Conservation (phyloP, 2,797 vertebrate genomes). For the Eurystomus glaucurus region DNA sequence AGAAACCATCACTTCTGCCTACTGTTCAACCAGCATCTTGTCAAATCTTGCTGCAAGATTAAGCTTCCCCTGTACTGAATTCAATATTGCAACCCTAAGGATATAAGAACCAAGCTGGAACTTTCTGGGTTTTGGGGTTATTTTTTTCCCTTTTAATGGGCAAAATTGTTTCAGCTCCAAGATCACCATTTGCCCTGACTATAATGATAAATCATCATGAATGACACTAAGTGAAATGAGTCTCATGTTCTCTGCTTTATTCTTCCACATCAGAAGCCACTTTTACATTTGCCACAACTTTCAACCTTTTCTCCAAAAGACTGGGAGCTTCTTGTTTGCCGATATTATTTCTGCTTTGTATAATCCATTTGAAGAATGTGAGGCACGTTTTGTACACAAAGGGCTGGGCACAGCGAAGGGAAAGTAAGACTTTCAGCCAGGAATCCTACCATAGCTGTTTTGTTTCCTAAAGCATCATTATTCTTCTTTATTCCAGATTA, state of each 20-base stretch:
- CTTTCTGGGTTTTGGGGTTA: constrained; percentile 54
- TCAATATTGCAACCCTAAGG: constrained; percentile 84
- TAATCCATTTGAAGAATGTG: constrained; percentile 14
- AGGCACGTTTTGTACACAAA: constrained; percentile 1
- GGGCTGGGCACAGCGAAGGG: not conserved
- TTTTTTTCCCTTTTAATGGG: constrained; percentile 60
- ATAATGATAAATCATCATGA: constrained; percentile 75
- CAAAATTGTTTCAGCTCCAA: constrained; percentile 81
- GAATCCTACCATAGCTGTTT: not conserved
- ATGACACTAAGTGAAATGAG: constrained; percentile 80
- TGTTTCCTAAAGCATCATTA: not conserved
- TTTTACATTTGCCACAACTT: constrained; percentile 75
- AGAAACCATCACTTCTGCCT: constrained; percentile 76
- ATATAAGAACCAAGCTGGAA: constrained; percentile 82
- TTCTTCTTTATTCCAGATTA: not conserved
- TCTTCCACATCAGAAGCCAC: constrained; percentile 62
- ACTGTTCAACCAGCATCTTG: constrained; percentile 77
- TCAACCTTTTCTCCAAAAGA: constrained; percentile 62
- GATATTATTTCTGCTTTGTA: constrained; percentile 53
- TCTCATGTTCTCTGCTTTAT: constrained; percentile 77
- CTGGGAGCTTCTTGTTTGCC: constrained; percentile 57
- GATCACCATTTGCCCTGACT: constrained; percentile 70
- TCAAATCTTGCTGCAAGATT: constrained; percentile 85
- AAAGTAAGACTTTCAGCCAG: not conserved
- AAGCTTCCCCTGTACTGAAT: constrained; percentile 83